Base-by-base conservation (phyloP, 2,797 vertebrate genomes). In the Alfaro cultratus region DNA sequence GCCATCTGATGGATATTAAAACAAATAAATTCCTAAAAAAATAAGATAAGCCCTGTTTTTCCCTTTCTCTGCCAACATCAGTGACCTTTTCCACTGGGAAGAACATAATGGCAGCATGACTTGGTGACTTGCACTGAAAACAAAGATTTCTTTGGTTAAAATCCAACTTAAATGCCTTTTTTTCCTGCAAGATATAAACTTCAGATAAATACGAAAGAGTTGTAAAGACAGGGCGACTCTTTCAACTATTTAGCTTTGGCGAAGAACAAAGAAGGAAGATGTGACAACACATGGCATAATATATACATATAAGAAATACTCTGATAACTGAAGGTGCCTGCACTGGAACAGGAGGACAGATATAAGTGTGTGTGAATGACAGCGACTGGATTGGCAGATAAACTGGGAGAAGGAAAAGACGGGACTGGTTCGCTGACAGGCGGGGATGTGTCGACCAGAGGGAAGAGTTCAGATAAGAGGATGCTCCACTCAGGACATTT, bases 391-490 rank as follows among this genome's bases (percentile, higher is more conserved):
- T 36, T 72, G 80, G 81, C 57, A 74, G 82, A 80, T 78, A 47
- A 4, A 73, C 55, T 15, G 70, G 36, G n/a, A 46, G 51, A 85
- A 74, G 74, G 75, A 79, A 51, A 75, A 84, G 79, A 73, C 72
- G 83, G 18, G 43, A 49, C 10, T 36, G 67, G 18, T 41, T 84
- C 8, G 73, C 73, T 77, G 86, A 90, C 87, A 88, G 84, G 74
- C 71, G 86, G 88, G 81, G 89, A 90, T 83, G 91, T 91, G 88
- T 83, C n/a, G 39, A 86, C 82, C 87, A 84, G 87, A 86, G 80
- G 89, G 75, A 15, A 74, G 81, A 75, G 84, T 68, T 89, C 70
- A 83, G 87, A 91, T 91, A 88, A 87, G 86, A 46, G 57, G 80
- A 83, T 77, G 31, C 43, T 74, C 53, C 75, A 29, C 81, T 85